Base-by-base conservation (phyloP, 2,888 invertebrate genomes). In the Osmoderma eremita region DNA sequence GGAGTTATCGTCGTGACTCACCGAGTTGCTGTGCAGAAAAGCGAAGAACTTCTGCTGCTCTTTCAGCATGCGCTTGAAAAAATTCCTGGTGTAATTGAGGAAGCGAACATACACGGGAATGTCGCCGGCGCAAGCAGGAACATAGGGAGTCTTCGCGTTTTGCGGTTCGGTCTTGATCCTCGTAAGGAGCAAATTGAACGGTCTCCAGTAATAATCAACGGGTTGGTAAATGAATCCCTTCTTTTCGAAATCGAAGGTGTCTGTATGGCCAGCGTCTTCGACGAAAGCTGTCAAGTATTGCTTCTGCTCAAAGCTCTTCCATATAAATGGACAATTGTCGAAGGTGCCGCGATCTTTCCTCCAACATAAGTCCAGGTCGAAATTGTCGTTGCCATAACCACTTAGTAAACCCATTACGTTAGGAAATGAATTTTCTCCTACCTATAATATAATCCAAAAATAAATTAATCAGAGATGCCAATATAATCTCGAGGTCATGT, bases 1-100 rank as follows among this genome's bases (percentile, higher is more conserved):
- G 77, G 93, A 93, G 58, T 94, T 85, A 77, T 87, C 89, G 76
- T 95, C 95, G 78, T 96, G 95, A 4, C 92, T 91, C 74, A 95
- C 83, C 53, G 92, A 89, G 0, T 90, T 89, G 69, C 91, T 88
- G 92, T 95, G 95, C 76, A 92, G 90, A 74, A 95, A 90, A 0
- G 90, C 91, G 80, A 95, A 94, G 75, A 91, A 88, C 18, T 87
- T 86, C 4, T 87, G 85, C 0, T 82, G 76, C 67, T 83, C 83
- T 70, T 90, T 84, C 63, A 82, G 82, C 76, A 92, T 86, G 3
- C 83, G 83, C 0, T 82, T 81, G 0, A 89, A 85, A 65, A 92
- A 87, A 73, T 88, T 89, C 61, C 83, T 80, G 8, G 90, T 84
- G 76, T 92, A 93, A 68, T 91, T 87, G 38, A 95, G 81, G 2